Conservation (phyloP, 2,888 invertebrate species). For the Chironomus tentans region DNA sequence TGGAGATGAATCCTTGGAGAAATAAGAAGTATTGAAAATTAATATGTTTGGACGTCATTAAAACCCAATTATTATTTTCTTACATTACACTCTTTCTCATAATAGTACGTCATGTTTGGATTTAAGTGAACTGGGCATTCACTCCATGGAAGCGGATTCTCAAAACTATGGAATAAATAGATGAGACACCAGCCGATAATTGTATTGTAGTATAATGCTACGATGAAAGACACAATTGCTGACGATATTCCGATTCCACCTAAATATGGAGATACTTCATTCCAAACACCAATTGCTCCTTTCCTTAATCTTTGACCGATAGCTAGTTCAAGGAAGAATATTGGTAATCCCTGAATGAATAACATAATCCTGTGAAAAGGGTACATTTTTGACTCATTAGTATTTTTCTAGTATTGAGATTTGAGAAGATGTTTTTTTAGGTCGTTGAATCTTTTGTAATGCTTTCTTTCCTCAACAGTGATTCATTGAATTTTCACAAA, state of each 20-base stretch:
- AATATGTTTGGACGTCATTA: neutral
- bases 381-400: too few species aligned
- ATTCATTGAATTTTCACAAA: neutral
- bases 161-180: constrained; percentile 89
- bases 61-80: constrained; percentile 37
- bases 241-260: constrained; percentile 89
- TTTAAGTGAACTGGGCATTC: constrained; percentile 80
- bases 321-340: constrained; percentile 91
- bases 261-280: constrained; percentile 79
- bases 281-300: constrained; percentile 93
- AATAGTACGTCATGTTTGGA: constrained; percentile 65
- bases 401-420: too few species aligned
- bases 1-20: constrained; percentile 65
- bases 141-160: constrained; percentile 83
- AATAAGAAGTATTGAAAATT: neutral
- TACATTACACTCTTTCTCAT: constrained; percentile 74
- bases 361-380: neutral
- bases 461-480: neutral
- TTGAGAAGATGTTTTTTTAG: too few species aligned
- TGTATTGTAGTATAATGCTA: constrained; percentile 94
- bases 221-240: constrained; percentile 92
- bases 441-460: too few species aligned
- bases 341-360: constrained; percentile 71
- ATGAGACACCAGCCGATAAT: constrained; percentile 97
- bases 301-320: constrained; percentile 89